These are phyloP conservation scores for Trissoscelio sp. DNA, from an alignment of 2,888 invertebrate species.

Conservation along the genomic window DNA sequence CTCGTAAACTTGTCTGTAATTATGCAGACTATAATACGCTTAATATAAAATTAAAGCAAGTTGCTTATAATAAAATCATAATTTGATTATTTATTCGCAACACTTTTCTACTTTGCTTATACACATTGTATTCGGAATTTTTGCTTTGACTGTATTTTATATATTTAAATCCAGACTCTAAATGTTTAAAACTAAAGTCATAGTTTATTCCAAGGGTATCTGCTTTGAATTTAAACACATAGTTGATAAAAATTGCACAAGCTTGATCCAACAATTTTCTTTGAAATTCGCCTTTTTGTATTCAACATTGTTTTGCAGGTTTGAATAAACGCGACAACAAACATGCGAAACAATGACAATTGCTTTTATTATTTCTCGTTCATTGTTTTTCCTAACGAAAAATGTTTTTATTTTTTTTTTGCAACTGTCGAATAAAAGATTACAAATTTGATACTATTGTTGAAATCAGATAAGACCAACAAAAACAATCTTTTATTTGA, in stretches of 20 bases:
- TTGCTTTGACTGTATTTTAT: too few species aligned
- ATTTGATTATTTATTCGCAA: background rate
- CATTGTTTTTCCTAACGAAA: background rate
- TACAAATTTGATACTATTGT: too few species aligned
- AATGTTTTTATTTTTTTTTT: too few species aligned
- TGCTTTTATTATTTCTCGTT: background rate
- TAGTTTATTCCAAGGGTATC: too few species aligned
- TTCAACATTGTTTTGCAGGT: background rate
- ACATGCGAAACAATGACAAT: background rate
- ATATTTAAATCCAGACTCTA: too few species aligned
- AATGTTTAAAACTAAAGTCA: too few species aligned
- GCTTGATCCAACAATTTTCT: constrained; percentile 8
- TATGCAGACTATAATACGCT: constrained; percentile 5
- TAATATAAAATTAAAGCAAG: constrained; percentile 12
- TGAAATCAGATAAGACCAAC: too few species aligned
- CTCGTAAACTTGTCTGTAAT: constrained; percentile 17
- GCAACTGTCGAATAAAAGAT: too few species aligned
- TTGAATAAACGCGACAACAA: background rate
- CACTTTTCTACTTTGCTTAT: background rate
- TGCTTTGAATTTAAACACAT: background rate
- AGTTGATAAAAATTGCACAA: constrained; percentile 2
- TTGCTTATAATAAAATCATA: background rate
- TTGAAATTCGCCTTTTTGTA: background rate
- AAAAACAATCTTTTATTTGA: too few species aligned
- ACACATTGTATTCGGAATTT: too few species aligned